phyloP scores from a whole-genome alignment of 2,113 vertebrate genomes.

The Neomonachus schauinslandi region DNA sequence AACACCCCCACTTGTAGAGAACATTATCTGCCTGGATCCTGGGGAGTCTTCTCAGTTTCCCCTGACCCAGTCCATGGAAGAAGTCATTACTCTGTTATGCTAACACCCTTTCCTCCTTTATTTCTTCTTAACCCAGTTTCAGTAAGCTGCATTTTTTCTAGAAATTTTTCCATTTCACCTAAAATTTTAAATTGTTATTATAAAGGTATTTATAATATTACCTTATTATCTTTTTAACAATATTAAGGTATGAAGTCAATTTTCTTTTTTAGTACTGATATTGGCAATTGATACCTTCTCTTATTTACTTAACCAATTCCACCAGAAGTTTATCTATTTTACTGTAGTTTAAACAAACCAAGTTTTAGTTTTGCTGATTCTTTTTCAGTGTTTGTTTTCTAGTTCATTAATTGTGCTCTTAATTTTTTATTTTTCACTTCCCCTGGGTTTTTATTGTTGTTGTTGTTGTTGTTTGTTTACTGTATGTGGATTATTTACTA shows the following conservation, averaged over 20 bases:
- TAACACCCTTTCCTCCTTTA: background rate
- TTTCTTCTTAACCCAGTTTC: background rate
- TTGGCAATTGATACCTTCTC: background rate
- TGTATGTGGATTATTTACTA: background rate
- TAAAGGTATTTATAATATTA: background rate
- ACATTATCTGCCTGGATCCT: background rate
- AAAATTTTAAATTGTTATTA: background rate
- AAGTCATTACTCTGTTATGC: background rate
- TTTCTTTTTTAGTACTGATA: background rate
- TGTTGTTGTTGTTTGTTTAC: background rate
- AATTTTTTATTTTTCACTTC: background rate
- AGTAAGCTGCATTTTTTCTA: background rate
- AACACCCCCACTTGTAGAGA: background rate
- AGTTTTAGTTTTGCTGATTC: background rate
- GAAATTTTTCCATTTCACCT: background rate
- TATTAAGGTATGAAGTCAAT: background rate
- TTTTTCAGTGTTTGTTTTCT: background rate
- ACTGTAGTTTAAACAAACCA: background rate
- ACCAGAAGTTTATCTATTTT: background rate
- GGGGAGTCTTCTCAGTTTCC: background rate
- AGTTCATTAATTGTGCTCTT: background rate
- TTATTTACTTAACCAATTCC: background rate
- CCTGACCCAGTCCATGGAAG: background rate
- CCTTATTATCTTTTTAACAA: background rate
- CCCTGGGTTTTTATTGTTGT: background rate